Conservation (phyloP, 2,113 vertebrate species). For the Mormoops blainvillei region DNA sequence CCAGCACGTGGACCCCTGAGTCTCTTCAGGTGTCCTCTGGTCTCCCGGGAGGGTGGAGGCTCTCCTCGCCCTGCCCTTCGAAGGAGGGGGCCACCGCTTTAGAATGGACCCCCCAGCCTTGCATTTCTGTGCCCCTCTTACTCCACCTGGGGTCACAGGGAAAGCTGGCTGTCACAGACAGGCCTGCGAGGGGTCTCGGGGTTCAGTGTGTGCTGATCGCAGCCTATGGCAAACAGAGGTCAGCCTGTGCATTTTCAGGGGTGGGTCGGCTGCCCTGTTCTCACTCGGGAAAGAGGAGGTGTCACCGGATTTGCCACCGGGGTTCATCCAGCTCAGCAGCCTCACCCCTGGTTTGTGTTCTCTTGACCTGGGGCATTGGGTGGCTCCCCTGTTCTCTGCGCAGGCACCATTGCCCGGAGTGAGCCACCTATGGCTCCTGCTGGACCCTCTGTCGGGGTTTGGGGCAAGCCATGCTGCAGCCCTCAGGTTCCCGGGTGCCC, state of each 20-base stretch:
- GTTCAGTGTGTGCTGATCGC: background rate
- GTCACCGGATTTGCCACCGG: background rate
- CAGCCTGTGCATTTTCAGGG: background rate
- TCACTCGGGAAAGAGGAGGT: background rate
- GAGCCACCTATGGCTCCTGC: too few relatives aligned
- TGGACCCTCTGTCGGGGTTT: background rate
- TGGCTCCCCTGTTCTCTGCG: background rate
- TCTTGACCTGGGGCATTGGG: background rate
- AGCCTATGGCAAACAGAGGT: background rate
- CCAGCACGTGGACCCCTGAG: background rate
- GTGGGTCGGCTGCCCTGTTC: background rate
- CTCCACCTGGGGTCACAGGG: background rate
- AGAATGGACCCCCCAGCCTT: background rate
- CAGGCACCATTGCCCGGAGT: background rate
- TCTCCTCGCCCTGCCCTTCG: too few relatives aligned
- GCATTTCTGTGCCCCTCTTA: background rate
- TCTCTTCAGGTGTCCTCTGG: background rate
- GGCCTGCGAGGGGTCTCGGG: background rate
- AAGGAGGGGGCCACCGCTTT: background rate
- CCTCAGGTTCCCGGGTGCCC: background rate
- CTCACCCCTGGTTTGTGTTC: background rate
- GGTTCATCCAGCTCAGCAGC: background rate
- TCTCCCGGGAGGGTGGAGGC: background rate
- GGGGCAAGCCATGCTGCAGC: background rate
- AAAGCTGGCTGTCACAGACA: background rate